Conservation (phyloP, 2,113 vertebrate genomes). For the Hemichromis elongatus region DNA sequence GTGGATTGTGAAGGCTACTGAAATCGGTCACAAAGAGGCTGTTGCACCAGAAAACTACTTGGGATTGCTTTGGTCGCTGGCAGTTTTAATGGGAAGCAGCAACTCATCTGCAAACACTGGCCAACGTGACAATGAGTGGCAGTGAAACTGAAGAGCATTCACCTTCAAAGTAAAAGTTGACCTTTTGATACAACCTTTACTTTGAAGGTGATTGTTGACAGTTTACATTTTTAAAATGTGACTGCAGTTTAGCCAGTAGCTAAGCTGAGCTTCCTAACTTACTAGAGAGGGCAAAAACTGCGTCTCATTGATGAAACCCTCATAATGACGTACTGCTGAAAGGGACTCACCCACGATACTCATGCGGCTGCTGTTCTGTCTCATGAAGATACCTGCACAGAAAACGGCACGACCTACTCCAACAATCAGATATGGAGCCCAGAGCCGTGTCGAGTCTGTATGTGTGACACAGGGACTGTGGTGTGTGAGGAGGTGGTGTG, state of each 20-base stretch:
- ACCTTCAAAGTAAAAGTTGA: background rate
- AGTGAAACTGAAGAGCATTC: background rate
- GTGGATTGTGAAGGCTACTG: background rate
- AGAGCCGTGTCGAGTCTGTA: slow-evolving; percentile 18
- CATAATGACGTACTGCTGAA: background rate
- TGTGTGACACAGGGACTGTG: slow-evolving; percentile 20
- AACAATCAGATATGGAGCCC: slow-evolving; percentile 33
- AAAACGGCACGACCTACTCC: background rate
- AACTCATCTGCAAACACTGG: background rate
- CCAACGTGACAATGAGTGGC: background rate
- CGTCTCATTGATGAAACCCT: background rate
- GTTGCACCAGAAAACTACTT: background rate
- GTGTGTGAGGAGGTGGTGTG: slow-evolving; percentile 48
- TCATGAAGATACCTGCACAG: slow-evolving; percentile 32
- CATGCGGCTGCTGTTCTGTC: slow-evolving; percentile 12
- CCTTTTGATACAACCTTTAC: background rate
- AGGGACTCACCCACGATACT: background rate
- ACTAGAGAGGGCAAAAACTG: background rate
- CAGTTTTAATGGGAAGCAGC: background rate
- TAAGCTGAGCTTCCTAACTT: background rate
- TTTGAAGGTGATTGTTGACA: background rate
- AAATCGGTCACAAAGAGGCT: background rate
- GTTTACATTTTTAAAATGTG: background rate
- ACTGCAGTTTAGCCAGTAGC: background rate
- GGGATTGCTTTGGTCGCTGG: background rate